These are phyloP conservation scores for Portevinia maculata DNA, from an alignment of 2,888 invertebrate species.

Conservation along the genomic window DNA sequence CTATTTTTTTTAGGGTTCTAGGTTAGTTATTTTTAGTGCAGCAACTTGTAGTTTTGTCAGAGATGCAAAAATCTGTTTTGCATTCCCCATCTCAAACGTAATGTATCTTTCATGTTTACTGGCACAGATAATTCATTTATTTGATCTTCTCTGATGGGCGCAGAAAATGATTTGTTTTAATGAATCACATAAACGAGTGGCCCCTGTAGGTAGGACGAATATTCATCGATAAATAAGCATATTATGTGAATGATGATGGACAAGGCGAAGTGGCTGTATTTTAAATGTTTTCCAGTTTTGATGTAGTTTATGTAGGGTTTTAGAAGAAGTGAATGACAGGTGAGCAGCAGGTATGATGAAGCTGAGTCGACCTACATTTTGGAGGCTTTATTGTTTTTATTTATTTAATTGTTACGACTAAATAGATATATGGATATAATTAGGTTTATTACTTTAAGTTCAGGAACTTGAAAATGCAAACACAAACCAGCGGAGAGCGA, in stretches of 20 bases:
- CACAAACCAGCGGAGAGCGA: too few species aligned
- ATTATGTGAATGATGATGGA: neutral
- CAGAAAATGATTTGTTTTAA: constrained; percentile 5
- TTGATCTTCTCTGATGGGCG: constrained; percentile 29
- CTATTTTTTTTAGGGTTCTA: constrained; percentile 66
- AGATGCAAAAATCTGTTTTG: constrained; percentile 47
- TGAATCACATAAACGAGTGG: neutral
- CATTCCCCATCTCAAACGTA: constrained; percentile 4
- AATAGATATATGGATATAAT: too few species aligned
- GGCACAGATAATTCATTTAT: constrained; percentile 40
- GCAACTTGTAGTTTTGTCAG: constrained; percentile 52
- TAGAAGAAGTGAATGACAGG: too few species aligned
- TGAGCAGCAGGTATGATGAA: too few species aligned
- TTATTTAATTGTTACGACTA: too few species aligned
- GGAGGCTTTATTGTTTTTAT: too few species aligned
- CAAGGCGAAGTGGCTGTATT: constrained; percentile 16
- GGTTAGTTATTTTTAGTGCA: constrained; percentile 69
- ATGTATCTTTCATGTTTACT: constrained; percentile 43
- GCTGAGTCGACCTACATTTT: too few species aligned
- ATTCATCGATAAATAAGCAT: too few species aligned
- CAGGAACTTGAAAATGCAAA: too few species aligned
- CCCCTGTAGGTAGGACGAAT: neutral
- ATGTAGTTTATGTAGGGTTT: too few species aligned
- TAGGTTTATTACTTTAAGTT: too few species aligned
- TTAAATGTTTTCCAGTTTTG: too few species aligned